phyloP scores from a whole-genome alignment of 2,888 invertebrate species.

The Mactromeris polynyma region DNA sequence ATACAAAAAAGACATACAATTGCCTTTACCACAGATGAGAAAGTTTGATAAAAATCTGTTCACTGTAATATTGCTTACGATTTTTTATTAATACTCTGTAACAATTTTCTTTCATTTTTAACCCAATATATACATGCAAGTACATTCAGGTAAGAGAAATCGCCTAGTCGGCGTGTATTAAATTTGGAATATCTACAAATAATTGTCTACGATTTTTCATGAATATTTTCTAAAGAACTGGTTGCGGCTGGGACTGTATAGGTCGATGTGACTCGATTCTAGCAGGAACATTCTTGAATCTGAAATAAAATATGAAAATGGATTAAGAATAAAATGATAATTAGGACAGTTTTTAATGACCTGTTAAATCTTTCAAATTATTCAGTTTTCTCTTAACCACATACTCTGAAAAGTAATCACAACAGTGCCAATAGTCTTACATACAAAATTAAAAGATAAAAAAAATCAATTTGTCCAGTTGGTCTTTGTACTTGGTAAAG shows the following conservation, averaged over 20 bases:
- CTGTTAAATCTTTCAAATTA: no score
- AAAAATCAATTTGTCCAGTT: no score
- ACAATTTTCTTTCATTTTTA: not conserved
- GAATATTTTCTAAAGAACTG: slow-evolving; percentile 10
- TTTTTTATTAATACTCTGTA: not conserved
- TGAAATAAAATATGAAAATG: slow-evolving; percentile 44
- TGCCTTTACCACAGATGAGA: no score
- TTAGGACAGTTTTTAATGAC: no score
- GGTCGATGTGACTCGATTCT: slow-evolving; percentile 74
- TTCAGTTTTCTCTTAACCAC: no score
- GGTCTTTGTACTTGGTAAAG: no score
- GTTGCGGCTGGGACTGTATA: not conserved
- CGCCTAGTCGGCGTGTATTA: not conserved
- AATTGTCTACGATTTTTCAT: not conserved
- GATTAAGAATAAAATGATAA: no score
- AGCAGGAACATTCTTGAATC: slow-evolving; percentile 80
- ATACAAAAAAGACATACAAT: no score
- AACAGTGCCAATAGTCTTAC: no score
- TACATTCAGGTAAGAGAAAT: not conserved
- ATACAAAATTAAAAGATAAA: no score
- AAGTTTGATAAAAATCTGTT: not conserved
- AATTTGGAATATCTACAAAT: not conserved
- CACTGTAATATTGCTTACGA: not conserved
- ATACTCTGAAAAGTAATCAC: no score
- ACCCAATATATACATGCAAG: not conserved